These are phyloP conservation scores for Tholera decimalis DNA, from an alignment of 2,888 invertebrate genomes.

Conservation along the genomic window DNA sequence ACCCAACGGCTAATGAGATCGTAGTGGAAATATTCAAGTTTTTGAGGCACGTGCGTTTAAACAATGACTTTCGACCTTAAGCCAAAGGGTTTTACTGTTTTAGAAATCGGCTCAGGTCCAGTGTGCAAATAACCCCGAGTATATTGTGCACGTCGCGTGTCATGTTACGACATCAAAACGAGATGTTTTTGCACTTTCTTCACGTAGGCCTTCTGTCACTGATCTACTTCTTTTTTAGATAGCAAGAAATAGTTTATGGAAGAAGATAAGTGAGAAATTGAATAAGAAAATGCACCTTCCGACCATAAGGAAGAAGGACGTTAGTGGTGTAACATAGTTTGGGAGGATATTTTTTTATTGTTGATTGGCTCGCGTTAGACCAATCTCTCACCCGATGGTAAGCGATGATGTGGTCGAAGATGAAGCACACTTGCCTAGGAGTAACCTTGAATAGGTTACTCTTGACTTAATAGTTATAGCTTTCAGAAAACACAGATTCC, in stretches of 20 bases:
- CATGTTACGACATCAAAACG: slow-evolving; percentile 7
- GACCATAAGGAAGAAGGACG: too few species aligned
- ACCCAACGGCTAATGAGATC: slow-evolving; percentile 26
- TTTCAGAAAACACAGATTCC: too few species aligned
- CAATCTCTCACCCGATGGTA: too few species aligned
- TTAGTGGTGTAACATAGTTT: too few species aligned
- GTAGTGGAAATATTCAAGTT: slow-evolving; percentile 16
- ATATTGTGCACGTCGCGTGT: background rate
- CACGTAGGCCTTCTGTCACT: background rate
- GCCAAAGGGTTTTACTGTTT: slow-evolving; percentile 14
- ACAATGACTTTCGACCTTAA: slow-evolving; percentile 18
- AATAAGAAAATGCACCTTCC: too few species aligned
- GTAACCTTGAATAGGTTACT: too few species aligned
- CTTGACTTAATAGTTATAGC: too few species aligned
- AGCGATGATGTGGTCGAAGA: too few species aligned
- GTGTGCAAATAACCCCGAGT: slow-evolving; percentile 18
- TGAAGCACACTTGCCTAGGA: too few species aligned
- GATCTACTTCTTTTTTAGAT: background rate
- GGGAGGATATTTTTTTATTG: too few species aligned
- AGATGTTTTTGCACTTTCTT: slow-evolving; percentile 11
- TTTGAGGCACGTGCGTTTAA: slow-evolving; percentile 7
- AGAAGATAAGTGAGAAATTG: too few species aligned
- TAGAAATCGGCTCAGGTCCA: slow-evolving; percentile 5
- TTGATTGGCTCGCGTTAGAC: too few species aligned
- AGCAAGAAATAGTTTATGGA: background rate